Base-by-base conservation (phyloP, 1,140 invertebrate genomes). In the Meloidogyne exigua region DNA sequence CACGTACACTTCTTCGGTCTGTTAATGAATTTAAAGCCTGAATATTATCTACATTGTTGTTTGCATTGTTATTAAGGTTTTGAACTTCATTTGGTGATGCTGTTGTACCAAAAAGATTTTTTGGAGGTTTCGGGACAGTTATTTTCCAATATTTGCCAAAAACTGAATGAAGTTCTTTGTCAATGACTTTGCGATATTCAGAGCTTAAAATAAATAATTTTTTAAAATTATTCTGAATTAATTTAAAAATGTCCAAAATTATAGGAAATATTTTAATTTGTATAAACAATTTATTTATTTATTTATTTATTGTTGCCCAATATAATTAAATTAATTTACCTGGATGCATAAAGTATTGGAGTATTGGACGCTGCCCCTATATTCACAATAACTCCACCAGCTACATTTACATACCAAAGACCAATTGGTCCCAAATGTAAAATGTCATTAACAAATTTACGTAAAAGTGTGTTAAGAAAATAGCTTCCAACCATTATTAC, bases 321-420 rank as follows among this genome's bases (percentile, higher is more conserved):
- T n/a, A n/a, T n/a, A n/a, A n/a, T n/a, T n/a, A n/a, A 44, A 13
- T 44, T 44, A 44, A 49, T 7, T 57, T 57, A 12, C 72, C 72
- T 73, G 21, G 65, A 26, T 23, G 57, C 28, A 23, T 26, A 73
- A 62, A 73, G 57, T 63, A 73, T 73, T 7, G 72, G 72, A 26
- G 57, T 23, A 32, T 73, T 73, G 4, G 72, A 62, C 18, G 72
- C 72, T 21, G 72, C 49, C 0, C 44, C 72, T 28, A 73, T 73
- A 65, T 73, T 73, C 2, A 73, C 72, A 12, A 73, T n/a, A 57
- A 73, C 57, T 23, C 72, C 49, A 1, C 72, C 72, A 12, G 72
- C 72, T 13, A 73, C 72, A 64, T 73, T 73, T 15, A 64, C 72
- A 32, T 39, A 73, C 72, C 72, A 73, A 13, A 73, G 44, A 62